These are phyloP conservation scores for Amiota communis DNA, from an alignment of 2,888 invertebrate genomes.

Conservation along the genomic window DNA sequence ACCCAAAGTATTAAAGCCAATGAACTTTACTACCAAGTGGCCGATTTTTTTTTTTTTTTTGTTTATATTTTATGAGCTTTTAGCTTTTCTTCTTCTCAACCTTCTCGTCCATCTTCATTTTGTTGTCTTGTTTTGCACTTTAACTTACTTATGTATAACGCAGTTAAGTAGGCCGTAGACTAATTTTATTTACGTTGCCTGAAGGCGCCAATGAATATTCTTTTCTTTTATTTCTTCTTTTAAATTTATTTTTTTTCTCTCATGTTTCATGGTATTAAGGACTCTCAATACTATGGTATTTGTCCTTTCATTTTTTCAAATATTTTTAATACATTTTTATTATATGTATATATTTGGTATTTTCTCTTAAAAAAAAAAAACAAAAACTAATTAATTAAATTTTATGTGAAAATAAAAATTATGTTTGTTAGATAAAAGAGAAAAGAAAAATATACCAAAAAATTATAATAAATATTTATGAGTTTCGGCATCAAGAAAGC, in stretches of 20 bases:
- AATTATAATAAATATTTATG: neutral
- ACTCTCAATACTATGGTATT: neutral
- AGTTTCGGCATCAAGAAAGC: neutral
- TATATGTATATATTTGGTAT: neutral
- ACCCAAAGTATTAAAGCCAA: neutral
- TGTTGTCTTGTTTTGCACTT: too few species aligned
- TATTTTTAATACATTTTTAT: neutral
- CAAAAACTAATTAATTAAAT: neutral
- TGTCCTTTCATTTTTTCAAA: neutral
- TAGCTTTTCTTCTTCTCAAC: too few species aligned
- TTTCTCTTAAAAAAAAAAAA: neutral
- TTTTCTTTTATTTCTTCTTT: neutral
- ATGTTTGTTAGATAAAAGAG: conserved; percentile 1
- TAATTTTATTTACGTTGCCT: conserved; percentile 13
- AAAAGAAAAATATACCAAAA: neutral
- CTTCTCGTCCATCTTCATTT: too few species aligned
- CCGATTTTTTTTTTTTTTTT: neutral
- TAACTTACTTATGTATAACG: neutral
- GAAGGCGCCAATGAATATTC: neutral
- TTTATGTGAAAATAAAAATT: conserved; percentile 7
- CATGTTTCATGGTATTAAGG: neutral
- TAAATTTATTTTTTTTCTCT: too few species aligned
- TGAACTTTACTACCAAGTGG: neutral
- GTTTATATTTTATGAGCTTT: too few species aligned
- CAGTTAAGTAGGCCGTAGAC: conserved; percentile 8